A percentile compares a stretch with the other conserved stretches of the same genome.
Conservation (phyloP, 2,113 vertebrate species). For the Scartelaos histophorus region DNA sequence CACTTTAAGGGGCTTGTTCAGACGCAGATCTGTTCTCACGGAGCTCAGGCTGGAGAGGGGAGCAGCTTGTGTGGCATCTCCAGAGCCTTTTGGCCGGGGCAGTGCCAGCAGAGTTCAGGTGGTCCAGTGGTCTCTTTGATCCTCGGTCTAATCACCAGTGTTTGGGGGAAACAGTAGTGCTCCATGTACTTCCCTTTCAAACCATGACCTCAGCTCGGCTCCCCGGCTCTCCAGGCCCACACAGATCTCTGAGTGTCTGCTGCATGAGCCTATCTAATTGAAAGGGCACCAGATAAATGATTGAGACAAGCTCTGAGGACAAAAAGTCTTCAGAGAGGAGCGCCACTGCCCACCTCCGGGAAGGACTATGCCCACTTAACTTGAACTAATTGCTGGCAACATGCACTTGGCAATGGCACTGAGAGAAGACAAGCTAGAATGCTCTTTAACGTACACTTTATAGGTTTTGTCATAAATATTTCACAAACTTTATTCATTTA, state of each 20-base stretch:
- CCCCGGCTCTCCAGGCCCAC: constrained; percentile 55
- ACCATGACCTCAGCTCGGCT: constrained; percentile 68
- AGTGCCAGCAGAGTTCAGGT: constrained; percentile 67
- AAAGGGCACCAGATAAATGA: constrained; percentile 76
- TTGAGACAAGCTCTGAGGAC: constrained; percentile 58
- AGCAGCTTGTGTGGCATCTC: constrained; percentile 53
- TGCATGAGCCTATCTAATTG: constrained; percentile 67
- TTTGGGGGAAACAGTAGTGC: constrained; percentile 67
- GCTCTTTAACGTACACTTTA: not conserved
- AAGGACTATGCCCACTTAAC: constrained; percentile 67
- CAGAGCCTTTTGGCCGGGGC: constrained; percentile 50
- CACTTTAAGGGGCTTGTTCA: constrained; percentile 38
- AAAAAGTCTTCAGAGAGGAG: constrained; percentile 46
- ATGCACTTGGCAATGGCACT: constrained; percentile 25
- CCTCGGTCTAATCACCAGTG: constrained; percentile 65
- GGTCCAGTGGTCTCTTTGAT: constrained; percentile 68
- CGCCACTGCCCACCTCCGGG: constrained; percentile 49
- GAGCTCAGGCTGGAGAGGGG: constrained; percentile 63
- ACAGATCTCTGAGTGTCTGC: constrained; percentile 68
- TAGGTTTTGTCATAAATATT: not conserved
- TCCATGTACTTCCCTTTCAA: constrained; percentile 63
- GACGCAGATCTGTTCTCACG: constrained; percentile 65
- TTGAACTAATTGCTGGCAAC: constrained; percentile 44
- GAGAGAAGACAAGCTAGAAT: constrained; percentile 2
- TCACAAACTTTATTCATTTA: not conserved